These are phyloP conservation scores for Papilio glaucus DNA, from an alignment of 1,140 invertebrate genomes.

Conservation along the genomic window DNA sequence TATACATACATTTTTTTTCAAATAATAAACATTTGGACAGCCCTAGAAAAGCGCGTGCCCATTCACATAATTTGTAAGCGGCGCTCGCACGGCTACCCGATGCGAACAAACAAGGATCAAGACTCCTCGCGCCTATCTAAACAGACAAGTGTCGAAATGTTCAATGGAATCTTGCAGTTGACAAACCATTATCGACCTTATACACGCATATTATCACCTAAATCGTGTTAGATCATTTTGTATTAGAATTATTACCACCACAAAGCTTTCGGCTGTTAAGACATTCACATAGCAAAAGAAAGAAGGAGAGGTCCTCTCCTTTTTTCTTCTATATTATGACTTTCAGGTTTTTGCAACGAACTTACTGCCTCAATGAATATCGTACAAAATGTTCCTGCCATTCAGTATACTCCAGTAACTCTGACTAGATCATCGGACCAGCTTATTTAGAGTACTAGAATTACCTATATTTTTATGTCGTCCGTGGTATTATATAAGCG, in stretches of 20 bases:
- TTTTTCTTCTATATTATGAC: too few relatives aligned
- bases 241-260: not conserved
- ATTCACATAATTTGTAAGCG: slow-evolving; percentile 65
- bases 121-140: slow-evolving; percentile 54
- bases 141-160: slow-evolving; percentile 53
- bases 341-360: too few relatives aligned
- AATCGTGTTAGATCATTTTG: slow-evolving; percentile 3
- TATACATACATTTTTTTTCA: too few relatives aligned
- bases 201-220: slow-evolving; percentile 14
- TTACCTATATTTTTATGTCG: too few relatives aligned
- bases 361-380: too few relatives aligned
- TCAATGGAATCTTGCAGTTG: slow-evolving; percentile 42
- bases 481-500: too few relatives aligned
- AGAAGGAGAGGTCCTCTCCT: too few relatives aligned
- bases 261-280: not conserved
- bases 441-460: too few relatives aligned
- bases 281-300: too few relatives aligned
- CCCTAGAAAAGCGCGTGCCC: slow-evolving; percentile 61
- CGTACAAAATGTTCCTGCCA: too few relatives aligned
- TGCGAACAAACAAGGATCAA: slow-evolving; percentile 57
- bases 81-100: slow-evolving; percentile 45
- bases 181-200: slow-evolving; percentile 44
- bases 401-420: too few relatives aligned
- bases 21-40: slow-evolving; percentile 31
- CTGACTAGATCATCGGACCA: too few relatives aligned